Evolutionary conservation across 2,113 vertebrate genomes (phyloP).

Genomic region (Grammomys surdaster): DNA sequence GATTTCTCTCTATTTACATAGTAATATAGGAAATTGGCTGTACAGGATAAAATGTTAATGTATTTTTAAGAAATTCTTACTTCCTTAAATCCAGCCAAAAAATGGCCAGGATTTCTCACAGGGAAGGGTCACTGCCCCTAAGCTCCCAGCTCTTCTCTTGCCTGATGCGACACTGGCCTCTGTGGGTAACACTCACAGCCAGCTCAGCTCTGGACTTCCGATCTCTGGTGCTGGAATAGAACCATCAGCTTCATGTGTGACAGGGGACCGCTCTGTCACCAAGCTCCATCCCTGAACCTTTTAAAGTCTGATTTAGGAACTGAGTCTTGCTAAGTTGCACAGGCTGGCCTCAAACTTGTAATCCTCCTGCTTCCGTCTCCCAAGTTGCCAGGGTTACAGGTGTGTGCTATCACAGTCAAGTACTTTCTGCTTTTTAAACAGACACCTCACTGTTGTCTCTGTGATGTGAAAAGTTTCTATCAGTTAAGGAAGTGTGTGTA

Average conservation of each 20-base stretch:
- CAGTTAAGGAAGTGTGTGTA: not conserved
- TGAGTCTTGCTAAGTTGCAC: not conserved
- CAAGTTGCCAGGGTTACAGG: not conserved
- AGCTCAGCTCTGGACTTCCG: not conserved
- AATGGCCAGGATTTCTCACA: constrained; percentile 6
- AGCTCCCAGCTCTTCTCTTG: not conserved
- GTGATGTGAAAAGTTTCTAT: not conserved
- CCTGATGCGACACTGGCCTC: not conserved
- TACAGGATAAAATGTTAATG: not conserved
- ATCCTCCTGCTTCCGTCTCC: not conserved
- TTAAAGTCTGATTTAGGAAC: no score
- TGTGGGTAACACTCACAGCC: not conserved
- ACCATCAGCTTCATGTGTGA: not conserved
- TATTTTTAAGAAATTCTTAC: constrained; percentile 7
- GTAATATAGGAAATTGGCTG: not conserved
- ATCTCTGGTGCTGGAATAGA: not conserved
- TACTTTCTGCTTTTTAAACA: not conserved
- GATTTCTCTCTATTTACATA: not conserved
- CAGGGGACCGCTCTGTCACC: no score
- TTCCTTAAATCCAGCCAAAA: not conserved
- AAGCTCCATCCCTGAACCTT: not conserved
- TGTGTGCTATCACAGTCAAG: not conserved
- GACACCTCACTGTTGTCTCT: not conserved
- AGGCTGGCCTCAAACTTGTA: not conserved
- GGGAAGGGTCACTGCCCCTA: not conserved